A percentile compares a stretch with the other conserved stretches of the same genome.
Conservation (phyloP, 2,797 vertebrate species). For the Centropyge bicolor region DNA sequence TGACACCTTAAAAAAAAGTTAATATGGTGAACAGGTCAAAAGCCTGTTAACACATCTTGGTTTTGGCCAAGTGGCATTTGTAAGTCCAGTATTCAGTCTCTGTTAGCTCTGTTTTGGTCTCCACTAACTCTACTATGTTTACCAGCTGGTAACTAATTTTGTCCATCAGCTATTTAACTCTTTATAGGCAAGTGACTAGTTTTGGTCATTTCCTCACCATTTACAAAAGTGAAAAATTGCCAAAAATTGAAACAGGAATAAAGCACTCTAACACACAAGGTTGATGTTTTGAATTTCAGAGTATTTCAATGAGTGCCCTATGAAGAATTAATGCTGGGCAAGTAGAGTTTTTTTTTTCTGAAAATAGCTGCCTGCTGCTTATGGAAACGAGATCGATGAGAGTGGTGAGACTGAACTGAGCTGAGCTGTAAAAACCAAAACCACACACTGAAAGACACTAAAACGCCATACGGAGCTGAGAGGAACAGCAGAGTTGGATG, state of each 20-base stretch:
- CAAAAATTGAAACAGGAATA: too few species aligned
- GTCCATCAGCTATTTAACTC: not conserved
- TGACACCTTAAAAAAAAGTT: not conserved
- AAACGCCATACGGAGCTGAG: too few species aligned
- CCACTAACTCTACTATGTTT: not conserved
- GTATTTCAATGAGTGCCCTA: too few species aligned
- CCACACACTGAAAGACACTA: not conserved
- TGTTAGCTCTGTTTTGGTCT: not conserved
- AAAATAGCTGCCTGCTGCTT: not conserved
- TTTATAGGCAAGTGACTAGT: too few species aligned
- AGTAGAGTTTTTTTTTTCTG: not conserved
- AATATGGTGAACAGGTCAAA: not conserved
- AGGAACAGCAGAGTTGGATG: too few species aligned
- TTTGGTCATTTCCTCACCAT: too few species aligned
- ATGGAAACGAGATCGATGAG: not conserved
- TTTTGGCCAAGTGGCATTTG: not conserved
- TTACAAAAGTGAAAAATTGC: too few species aligned
- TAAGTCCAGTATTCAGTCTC: not conserved
- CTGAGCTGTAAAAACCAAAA: not conserved
- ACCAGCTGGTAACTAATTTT: not conserved
- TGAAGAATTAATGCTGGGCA: not conserved
- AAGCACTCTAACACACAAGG: too few species aligned
- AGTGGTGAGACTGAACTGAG: not conserved
- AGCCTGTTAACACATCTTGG: too few species aligned
- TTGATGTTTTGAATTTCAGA: too few species aligned